phyloP scores from a whole-genome alignment of 2,113 vertebrate genomes.

The Bostrychus sinensis region DNA sequence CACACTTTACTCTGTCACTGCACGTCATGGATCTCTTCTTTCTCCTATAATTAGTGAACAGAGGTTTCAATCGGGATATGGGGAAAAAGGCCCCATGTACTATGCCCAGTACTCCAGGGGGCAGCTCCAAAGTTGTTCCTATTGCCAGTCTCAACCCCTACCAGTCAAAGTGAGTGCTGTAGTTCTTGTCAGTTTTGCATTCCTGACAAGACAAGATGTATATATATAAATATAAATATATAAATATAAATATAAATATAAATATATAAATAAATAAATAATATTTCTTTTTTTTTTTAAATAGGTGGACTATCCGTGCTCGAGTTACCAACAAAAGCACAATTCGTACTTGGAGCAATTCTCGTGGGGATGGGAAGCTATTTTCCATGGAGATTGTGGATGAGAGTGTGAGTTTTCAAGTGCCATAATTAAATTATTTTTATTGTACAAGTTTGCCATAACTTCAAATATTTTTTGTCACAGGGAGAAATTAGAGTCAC shows the following conservation, averaged over 20 bases:
- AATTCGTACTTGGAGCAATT: constrained; percentile 97
- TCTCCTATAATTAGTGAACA: constrained; percentile 73
- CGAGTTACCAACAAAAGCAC: constrained; percentile 93
- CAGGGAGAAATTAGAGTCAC: constrained; percentile 97
- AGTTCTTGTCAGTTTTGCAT: background rate
- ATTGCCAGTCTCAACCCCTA: constrained; percentile 97
- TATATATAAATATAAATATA: background rate
- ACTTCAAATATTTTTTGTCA: constrained; percentile 18
- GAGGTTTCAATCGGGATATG: constrained; percentile 78
- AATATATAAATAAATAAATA: no score
- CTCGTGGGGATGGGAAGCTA: constrained; percentile 94
- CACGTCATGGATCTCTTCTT: constrained; percentile 54
- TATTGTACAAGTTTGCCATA: background rate
- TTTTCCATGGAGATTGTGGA: constrained; percentile 96
- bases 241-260: no score
- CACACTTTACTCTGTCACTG: constrained; percentile 51
- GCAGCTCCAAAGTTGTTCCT: constrained; percentile 87
- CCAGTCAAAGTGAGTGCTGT: constrained; percentile 90
- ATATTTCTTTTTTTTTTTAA: no score
- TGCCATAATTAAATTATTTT: background rate
- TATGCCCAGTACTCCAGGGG: constrained; percentile 80
- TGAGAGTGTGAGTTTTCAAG: constrained; percentile 87
- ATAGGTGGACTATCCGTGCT: constrained; percentile 97
- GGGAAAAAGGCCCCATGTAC: constrained; percentile 73
- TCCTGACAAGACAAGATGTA: no score